Evolutionary conservation across 2,888 invertebrate species (phyloP).

Genomic region (Nephrotoma appendiculata): DNA sequence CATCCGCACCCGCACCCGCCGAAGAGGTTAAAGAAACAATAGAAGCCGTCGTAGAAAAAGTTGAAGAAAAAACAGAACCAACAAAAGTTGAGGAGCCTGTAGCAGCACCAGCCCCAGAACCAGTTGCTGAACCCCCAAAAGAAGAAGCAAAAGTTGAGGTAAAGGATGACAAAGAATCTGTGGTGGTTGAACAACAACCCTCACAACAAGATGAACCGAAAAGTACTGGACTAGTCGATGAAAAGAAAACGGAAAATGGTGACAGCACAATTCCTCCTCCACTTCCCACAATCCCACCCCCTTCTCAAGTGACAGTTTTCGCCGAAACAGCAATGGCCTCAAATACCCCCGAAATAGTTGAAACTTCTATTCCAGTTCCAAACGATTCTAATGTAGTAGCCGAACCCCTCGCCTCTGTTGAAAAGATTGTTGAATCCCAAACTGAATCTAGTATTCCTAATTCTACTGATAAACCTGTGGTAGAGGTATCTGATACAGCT

Average conservation of each 20-base stretch:
- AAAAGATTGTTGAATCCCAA: background rate
- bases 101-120: background rate
- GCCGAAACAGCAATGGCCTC: slow-evolving; percentile 50
- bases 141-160: background rate
- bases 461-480: background rate
- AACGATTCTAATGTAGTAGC: background rate
- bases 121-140: background rate
- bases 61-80: background rate
- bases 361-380: slow-evolving; percentile 29
- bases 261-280: slow-evolving; percentile 40
- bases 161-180: background rate
- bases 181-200: background rate
- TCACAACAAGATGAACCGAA: background rate
- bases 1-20: background rate
- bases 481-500: background rate
- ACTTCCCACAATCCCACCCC: slow-evolving; percentile 58
- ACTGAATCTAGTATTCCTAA: background rate
- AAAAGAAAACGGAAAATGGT: background rate
- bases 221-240: background rate
- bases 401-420: background rate
- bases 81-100: background rate
- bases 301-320: slow-evolving; percentile 59
- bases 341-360: slow-evolving; percentile 40
- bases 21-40: background rate
- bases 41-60: background rate